Percentiles rank a stretch among this genome's conserved stretches.
These are phyloP conservation scores for Neocrepidodera transversa DNA, from an alignment of 2,888 invertebrate genomes.

Conservation along the genomic window DNA sequence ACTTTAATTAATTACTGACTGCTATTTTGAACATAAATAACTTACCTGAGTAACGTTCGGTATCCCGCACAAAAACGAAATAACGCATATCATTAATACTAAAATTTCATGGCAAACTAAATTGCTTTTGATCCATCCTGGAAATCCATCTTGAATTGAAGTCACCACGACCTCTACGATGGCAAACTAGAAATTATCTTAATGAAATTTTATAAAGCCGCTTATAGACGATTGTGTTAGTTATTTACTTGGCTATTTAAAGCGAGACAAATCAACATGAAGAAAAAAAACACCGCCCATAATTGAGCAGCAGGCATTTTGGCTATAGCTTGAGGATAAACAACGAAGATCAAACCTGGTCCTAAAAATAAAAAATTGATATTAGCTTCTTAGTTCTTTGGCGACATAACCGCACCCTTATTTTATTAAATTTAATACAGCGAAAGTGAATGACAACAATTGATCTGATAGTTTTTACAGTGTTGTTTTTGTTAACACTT, in stretches of 20 bases:
- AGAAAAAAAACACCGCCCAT: constrained; percentile 90
- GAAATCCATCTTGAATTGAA: constrained; percentile 92
- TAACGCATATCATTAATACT: constrained; percentile 81
- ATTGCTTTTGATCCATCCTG: constrained; percentile 81
- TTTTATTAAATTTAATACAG: background rate
- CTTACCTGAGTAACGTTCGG: constrained; percentile 84
- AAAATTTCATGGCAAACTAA: constrained; percentile 87
- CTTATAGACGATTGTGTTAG: constrained; percentile 20
- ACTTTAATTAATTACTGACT: no score
- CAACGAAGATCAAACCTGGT: constrained; percentile 89
- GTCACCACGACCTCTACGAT: constrained; percentile 94
- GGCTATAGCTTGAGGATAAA: constrained; percentile 90
- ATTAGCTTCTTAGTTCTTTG: background rate
- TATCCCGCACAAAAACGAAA: constrained; percentile 84
- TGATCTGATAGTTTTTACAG: no score
- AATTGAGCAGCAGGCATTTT: constrained; percentile 91
- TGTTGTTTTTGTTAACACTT: no score
- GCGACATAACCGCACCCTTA: no score
- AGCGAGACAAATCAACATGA: constrained; percentile 87
- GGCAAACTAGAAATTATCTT: constrained; percentile 76
- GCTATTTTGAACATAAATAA: no score
- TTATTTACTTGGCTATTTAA: constrained; percentile 81
- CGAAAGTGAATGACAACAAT: no score
- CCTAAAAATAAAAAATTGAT: constrained; percentile 59
- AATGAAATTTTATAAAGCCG: constrained; percentile 36